phyloP scores from a whole-genome alignment of 2,888 invertebrate species.

The Catocala nupta region DNA sequence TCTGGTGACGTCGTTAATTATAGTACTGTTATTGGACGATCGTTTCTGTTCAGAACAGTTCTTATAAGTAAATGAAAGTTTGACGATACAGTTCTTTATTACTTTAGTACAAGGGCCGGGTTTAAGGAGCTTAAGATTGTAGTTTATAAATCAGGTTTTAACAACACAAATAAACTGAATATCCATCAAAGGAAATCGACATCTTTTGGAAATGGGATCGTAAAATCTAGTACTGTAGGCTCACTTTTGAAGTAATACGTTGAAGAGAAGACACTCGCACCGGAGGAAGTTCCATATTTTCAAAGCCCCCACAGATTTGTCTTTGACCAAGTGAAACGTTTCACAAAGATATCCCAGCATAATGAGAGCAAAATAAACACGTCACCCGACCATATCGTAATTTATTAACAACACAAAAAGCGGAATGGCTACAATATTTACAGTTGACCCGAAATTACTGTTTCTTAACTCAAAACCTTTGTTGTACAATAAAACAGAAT shows the following conservation, averaged over 20 bases:
- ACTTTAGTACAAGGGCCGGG: conserved; percentile 5
- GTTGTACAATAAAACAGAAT: conserved; percentile 75
- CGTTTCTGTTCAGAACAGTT: conserved; percentile 8
- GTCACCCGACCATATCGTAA: conserved; percentile 68
- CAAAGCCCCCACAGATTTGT: conserved; percentile 56
- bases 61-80: conserved; percentile 5
- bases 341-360: conserved; percentile 60
- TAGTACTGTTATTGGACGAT: conserved; percentile 47
- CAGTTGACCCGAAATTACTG: conserved; percentile 77
- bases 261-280: conserved; percentile 5
- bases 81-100: background rate
- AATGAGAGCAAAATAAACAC: conserved; percentile 70
- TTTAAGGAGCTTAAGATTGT: background rate
- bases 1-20: conserved; percentile 64
- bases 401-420: conserved; percentile 81
- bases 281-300: conserved; percentile 43
- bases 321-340: conserved; percentile 48
- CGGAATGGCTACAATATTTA: conserved; percentile 80
- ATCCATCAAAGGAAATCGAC: background rate
- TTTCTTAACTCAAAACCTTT: conserved; percentile 80
- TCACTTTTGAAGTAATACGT: conserved; percentile 14
- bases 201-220: background rate
- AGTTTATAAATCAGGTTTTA: too few species aligned
- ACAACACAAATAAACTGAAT: background rate
- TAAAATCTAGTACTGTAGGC: conserved; percentile 2